phyloP scores from a whole-genome alignment of 2,888 invertebrate species.

The Pyrochroa serraticornis region DNA sequence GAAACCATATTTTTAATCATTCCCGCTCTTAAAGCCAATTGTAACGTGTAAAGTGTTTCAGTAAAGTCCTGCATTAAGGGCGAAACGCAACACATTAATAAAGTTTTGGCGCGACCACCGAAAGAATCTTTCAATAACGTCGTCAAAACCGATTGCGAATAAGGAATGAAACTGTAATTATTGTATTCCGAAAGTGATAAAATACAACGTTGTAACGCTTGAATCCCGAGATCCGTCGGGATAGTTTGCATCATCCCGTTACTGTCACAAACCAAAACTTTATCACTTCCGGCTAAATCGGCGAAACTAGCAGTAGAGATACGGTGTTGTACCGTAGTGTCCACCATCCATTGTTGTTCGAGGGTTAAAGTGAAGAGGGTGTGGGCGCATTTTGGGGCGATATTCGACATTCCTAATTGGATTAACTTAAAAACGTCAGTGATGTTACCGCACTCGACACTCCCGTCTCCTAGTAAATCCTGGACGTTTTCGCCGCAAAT shows the following conservation, averaged over 20 bases:
- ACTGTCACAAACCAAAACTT: slow-evolving; percentile 57
- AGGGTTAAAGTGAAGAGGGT: slow-evolving; percentile 75
- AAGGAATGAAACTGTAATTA: slow-evolving; percentile 52
- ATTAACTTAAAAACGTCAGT: slow-evolving; percentile 75
- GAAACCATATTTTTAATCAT: slow-evolving; percentile 74
- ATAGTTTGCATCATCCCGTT: slow-evolving; percentile 58
- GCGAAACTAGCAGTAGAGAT: slow-evolving; percentile 77
- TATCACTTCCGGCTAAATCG: slow-evolving; percentile 67
- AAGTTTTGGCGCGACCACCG: slow-evolving; percentile 76
- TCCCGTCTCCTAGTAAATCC: slow-evolving; percentile 62
- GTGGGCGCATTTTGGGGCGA: slow-evolving; percentile 65
- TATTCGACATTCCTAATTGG: slow-evolving; percentile 68
- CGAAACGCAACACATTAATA: slow-evolving; percentile 76
- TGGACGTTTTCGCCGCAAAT: slow-evolving; percentile 70
- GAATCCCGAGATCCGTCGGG: slow-evolving; percentile 68
- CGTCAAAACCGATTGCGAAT: slow-evolving; percentile 72
- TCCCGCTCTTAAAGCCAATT: slow-evolving; percentile 70
- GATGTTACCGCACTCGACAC: slow-evolving; percentile 66
- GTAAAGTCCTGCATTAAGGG: slow-evolving; percentile 70
- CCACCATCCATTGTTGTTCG: slow-evolving; percentile 76
- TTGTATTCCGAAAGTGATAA: slow-evolving; percentile 61
- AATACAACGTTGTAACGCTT: slow-evolving; percentile 71
- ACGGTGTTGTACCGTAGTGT: slow-evolving; percentile 71
- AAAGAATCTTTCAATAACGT: slow-evolving; percentile 75
- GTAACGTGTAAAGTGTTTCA: slow-evolving; percentile 73